Percentiles rank a stretch among this genome's conserved stretches.
These are phyloP conservation scores for Synchiropus splendidus DNA, from an alignment of 2,113 vertebrate species.

Conservation along the genomic window DNA sequence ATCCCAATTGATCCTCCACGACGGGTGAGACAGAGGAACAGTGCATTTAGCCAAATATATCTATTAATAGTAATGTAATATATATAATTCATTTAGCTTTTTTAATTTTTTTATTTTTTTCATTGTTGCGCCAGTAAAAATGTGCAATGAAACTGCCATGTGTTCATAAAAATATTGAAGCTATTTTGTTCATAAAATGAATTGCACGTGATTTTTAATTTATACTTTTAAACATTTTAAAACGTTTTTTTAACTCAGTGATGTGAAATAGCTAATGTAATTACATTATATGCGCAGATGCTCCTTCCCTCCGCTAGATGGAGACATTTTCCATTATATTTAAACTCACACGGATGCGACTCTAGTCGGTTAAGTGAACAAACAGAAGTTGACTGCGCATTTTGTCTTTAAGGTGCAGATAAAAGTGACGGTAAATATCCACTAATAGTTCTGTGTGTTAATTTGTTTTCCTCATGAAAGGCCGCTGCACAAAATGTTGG, in stretches of 20 bases:
- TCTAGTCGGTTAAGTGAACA: no score
- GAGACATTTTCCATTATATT: slow-evolving; percentile 4
- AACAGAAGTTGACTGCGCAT: slow-evolving; percentile 23
- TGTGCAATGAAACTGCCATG: no score
- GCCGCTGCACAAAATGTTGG: not conserved
- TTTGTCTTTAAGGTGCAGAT: slow-evolving; percentile 50
- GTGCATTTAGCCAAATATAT: not conserved
- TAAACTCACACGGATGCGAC: slow-evolving; percentile 22
- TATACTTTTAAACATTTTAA: not conserved
- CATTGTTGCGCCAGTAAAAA: no score
- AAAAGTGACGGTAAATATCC: slow-evolving; percentile 51
- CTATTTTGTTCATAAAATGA: no score
- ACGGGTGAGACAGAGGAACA: slow-evolving; percentile 64
- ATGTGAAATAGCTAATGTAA: no score
- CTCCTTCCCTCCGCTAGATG: not conserved
- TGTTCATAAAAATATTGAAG: no score
- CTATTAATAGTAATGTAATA: no score
- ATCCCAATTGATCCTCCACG: slow-evolving; percentile 80
- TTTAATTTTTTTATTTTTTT: no score
- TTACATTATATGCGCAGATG: no score
- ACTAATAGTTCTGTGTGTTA: slow-evolving; percentile 1
- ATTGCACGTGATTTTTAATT: not conserved
- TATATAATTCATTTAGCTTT: no score
- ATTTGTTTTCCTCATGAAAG: no score
- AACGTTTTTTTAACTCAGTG: no score